Conservation (phyloP, 2,888 invertebrate species). For the Frankliniella intonsa region DNA sequence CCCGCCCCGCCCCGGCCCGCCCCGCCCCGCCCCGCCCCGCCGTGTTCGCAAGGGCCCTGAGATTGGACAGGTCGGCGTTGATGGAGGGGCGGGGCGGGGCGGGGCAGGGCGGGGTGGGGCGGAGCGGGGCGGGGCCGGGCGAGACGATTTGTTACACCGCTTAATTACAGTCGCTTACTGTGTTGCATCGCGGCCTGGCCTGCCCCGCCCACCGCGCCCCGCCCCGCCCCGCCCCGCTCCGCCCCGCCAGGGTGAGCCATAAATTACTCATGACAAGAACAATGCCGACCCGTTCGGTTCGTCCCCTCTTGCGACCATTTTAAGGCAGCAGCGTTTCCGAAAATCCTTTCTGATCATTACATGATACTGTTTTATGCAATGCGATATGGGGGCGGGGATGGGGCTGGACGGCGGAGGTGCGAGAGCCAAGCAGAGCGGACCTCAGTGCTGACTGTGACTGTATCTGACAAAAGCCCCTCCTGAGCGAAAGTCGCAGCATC, state of each 20-base stretch:
- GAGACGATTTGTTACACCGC: no score
- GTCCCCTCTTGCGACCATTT: no score
- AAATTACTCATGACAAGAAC: neutral
- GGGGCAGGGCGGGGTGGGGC: neutral
- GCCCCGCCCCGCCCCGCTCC: neutral
- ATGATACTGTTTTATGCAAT: slow-evolving; percentile 12
- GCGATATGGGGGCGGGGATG: neutral
- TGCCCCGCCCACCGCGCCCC: neutral
- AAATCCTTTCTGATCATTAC: slow-evolving; percentile 1
- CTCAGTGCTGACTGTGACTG: no score
- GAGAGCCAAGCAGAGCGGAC: no score
- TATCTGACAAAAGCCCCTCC: neutral
- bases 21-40: no score
- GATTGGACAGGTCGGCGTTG: no score
- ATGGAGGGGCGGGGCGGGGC: neutral
- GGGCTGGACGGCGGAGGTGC: no score
- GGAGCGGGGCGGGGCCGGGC: neutral
- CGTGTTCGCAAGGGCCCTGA: no score
- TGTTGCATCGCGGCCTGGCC: no score
- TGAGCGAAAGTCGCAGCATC: slow-evolving; percentile 2
- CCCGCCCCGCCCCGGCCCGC: no score
- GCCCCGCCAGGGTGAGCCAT: no score
- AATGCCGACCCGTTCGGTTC: neutral
- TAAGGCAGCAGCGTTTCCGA: neutral
- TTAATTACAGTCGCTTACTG: no score